Evolutionary conservation across 2,113 vertebrate genomes (phyloP).

Genomic region (Ancistrus triradiatus): DNA sequence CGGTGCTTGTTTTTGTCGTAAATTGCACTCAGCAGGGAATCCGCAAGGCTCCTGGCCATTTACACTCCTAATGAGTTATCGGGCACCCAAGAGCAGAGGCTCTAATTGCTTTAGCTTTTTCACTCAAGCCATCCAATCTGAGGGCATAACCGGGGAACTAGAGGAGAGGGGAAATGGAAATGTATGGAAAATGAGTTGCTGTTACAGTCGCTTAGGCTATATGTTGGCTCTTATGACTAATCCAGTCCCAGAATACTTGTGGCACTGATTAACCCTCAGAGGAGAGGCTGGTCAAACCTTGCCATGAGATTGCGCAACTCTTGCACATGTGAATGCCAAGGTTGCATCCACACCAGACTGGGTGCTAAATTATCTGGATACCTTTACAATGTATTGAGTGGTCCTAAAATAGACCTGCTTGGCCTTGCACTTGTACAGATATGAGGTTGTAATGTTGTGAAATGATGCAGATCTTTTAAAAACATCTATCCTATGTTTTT

Average conservation of each 20-base stretch:
- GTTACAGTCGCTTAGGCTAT: constrained; percentile 12
- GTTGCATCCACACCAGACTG: constrained; percentile 25
- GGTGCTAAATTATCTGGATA: constrained; percentile 27
- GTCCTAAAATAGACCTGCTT: constrained; percentile 12
- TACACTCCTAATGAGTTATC: constrained; percentile 59
- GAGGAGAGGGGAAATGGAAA: constrained; percentile 19
- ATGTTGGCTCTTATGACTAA: constrained; percentile 16
- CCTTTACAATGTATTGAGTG: constrained; percentile 12
- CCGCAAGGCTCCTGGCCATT: constrained; percentile 52
- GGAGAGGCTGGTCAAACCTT: background rate
- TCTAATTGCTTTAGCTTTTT: constrained; percentile 58
- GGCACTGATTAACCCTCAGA: background rate
- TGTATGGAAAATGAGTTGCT: constrained; percentile 23
- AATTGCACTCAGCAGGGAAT: constrained; percentile 46
- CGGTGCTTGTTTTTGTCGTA: constrained; percentile 49
- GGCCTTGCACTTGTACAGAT: background rate
- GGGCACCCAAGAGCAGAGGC: constrained; percentile 50
- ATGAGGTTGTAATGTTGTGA: constrained; percentile 1
- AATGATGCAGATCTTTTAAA: background rate
- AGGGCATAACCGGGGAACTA: constrained; percentile 31
- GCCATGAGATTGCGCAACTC: constrained; percentile 18
- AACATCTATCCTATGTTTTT: background rate
- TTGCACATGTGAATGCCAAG: constrained; percentile 19
- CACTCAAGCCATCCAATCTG: constrained; percentile 38
- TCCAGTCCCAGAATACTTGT: background rate